These are phyloP conservation scores for Hemichromis elongatus DNA, from an alignment of 2,113 vertebrate species.

Conservation along the genomic window DNA sequence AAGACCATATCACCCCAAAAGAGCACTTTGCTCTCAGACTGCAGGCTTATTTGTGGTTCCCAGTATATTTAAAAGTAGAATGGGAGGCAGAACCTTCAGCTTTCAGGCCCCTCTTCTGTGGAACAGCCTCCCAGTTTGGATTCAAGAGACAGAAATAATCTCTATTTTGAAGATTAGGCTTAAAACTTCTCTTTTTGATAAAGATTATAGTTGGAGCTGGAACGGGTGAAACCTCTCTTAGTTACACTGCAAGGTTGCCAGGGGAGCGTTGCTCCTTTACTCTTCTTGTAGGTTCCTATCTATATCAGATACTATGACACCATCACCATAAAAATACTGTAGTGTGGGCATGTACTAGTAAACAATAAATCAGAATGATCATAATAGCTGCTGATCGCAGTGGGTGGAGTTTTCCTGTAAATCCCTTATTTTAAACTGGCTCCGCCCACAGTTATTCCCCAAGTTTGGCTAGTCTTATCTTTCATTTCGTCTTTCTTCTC, in stretches of 20 bases:
- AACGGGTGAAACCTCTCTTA: neutral
- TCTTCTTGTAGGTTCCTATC: neutral
- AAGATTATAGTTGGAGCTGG: neutral
- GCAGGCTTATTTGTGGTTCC: neutral
- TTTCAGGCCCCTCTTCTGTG: neutral
- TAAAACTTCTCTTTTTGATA: neutral
- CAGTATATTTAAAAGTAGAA: neutral
- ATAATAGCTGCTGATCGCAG: neutral
- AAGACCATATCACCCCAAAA: neutral
- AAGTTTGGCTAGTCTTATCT: neutral
- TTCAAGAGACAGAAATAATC: neutral
- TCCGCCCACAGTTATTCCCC: neutral
- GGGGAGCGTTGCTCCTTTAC: neutral
- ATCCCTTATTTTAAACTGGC: neutral
- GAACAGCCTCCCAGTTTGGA: neutral
- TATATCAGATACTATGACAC: neutral
- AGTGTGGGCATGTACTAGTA: neutral
- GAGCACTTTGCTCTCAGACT: neutral
- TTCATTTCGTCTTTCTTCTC: neutral
- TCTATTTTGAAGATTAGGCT: neutral
- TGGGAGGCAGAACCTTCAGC: neutral
- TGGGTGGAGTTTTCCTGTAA: neutral
- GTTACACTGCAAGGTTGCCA: neutral
- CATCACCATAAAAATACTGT: neutral
- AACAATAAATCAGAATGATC: neutral